Conservation (phyloP, 2,888 invertebrate genomes). For the Eumacrocentrus americanus region DNA sequence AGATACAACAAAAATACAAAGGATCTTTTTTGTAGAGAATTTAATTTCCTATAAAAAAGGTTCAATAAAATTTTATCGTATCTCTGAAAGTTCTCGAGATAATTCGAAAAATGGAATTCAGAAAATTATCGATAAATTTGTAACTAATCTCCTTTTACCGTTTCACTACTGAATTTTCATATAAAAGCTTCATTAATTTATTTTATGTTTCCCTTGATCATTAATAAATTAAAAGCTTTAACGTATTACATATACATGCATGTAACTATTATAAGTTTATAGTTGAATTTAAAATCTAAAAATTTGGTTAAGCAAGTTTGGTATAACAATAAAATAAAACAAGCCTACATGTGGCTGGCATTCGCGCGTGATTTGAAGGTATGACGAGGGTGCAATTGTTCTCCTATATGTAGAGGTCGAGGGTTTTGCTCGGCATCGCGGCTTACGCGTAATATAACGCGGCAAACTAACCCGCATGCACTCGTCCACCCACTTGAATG, state of each 20-base stretch:
- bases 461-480: constrained; percentile 54
- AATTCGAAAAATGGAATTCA: background rate
- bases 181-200: background rate
- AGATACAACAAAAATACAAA: background rate
- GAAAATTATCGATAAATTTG: background rate
- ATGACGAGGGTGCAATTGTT: constrained; percentile 2
- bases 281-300: background rate
- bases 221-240: background rate
- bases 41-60: too few relatives aligned
- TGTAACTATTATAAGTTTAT: background rate
- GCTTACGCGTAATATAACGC: constrained; percentile 28
- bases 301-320: background rate
- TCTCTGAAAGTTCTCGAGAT: too few relatives aligned
- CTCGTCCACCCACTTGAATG: constrained; percentile 47
- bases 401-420: constrained; percentile 3
- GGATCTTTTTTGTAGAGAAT: too few relatives aligned
- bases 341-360: background rate
- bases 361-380: background rate
- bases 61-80: too few relatives aligned
- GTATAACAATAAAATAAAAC: background rate
- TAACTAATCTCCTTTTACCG: background rate
- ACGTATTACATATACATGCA: background rate
- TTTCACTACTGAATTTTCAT: too few relatives aligned
- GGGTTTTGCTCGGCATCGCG: constrained; percentile 3
- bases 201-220: background rate